Evolutionary conservation across 2,797 vertebrate species (phyloP), one percentile per base, ranked within the genome.

Genomic region (Gymnothorax javanicus): DNA sequence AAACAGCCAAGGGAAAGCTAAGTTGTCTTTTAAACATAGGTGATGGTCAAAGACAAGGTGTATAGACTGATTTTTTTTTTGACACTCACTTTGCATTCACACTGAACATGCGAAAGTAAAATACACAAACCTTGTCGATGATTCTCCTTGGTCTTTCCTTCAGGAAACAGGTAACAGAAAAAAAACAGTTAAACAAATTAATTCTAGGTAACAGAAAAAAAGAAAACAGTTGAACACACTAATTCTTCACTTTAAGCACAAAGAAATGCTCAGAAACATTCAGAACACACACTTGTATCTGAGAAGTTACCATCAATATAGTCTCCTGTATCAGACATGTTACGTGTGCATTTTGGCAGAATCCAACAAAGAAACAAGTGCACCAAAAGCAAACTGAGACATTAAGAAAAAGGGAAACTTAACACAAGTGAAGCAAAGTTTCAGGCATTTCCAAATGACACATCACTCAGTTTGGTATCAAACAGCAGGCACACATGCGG

Each of bases 131-230:
- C 97, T 97, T 95, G 95, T 95, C 82, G 96, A 93, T 67, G 97
- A 86, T 93, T 97, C 97, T 88, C 95, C 96, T 95, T 97, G 97
- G 90, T 97, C 97, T 95, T 97, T 97, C 95, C 97, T 97, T 96
- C 95, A 94, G 91, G 92, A 92, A 91, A 93, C 90, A 94, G 43
- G 7, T 82, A 54, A 75, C 54, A 84, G 86, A 91, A 92, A 92
- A 93, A 88, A 91, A 93, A 94, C 95, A 90, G 95, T 94, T 1
- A 43, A 43, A 43, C 33, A 43, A 43, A 43, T 43, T 43, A 43
- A 43, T 43, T 43, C 33, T 43, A 43, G 33, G 33, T 43, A 43
- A 43, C 33, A 43, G 33, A 43, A 43, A n/a, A n/a, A n/a, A n/a
- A n/a, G n/a, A n/a, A n/a, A n/a, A n/a, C n/a, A n/a, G 96, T 89